These are phyloP conservation scores for Parnassius smintheus DNA, from an alignment of 2,888 invertebrate genomes.

Conservation along the genomic window DNA sequence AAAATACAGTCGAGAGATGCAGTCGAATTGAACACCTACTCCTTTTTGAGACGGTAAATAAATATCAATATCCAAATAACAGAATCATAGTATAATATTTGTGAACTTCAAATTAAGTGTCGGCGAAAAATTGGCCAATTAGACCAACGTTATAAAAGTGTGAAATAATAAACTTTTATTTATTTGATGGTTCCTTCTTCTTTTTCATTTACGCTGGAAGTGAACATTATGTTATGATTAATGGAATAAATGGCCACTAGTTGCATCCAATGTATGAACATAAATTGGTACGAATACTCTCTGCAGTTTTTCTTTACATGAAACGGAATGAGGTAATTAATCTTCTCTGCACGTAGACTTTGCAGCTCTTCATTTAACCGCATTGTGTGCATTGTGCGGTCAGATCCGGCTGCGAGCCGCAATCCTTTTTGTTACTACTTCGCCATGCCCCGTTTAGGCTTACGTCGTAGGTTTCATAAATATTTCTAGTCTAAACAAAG, in stretches of 20 bases:
- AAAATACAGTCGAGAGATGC: too few relatives aligned
- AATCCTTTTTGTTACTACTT: slow-evolving; percentile 9
- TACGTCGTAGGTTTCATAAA: not conserved
- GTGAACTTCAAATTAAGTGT: too few relatives aligned
- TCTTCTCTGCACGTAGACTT: slow-evolving; percentile 14
- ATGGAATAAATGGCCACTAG: slow-evolving; percentile 1
- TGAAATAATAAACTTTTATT: too few relatives aligned
- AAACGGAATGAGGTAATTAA: slow-evolving; percentile 14
- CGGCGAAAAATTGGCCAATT: too few relatives aligned
- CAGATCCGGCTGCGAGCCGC: slow-evolving; percentile 5
- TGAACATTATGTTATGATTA: slow-evolving; percentile 3
- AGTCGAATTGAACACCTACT: too few relatives aligned
- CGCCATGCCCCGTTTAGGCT: slow-evolving; percentile 1
- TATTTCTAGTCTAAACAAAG: not conserved
- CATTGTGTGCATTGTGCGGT: slow-evolving; percentile 18
- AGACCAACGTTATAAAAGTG: too few relatives aligned
- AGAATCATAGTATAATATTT: too few relatives aligned
- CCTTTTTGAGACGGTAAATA: too few relatives aligned
- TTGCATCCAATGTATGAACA: slow-evolving; percentile 5
- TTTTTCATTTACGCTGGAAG: too few relatives aligned
- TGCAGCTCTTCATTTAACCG: slow-evolving; percentile 13
- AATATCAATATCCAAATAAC: too few relatives aligned
- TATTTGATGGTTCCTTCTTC: too few relatives aligned
- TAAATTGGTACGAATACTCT: not conserved
- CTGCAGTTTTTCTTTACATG: slow-evolving; percentile 5